Evolutionary conservation across 2,113 vertebrate genomes (phyloP), one percentile per base, ranked within the genome.

Genomic region (Porphyrio hochstetteri): DNA sequence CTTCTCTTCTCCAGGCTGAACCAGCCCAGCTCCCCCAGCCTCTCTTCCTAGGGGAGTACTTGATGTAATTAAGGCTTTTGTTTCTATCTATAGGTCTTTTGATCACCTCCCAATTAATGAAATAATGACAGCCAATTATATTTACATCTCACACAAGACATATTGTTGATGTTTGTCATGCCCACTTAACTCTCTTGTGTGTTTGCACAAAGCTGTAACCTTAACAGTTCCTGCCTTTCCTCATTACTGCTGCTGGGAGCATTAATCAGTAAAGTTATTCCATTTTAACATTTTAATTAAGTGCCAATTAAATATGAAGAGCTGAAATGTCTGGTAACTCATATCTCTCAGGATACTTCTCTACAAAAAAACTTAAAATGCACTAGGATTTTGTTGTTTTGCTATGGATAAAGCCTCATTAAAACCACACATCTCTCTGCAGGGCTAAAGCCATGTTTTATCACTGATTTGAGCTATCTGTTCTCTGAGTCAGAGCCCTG

Each of bases 101-200:
- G 69, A 65, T 86, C 31, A 81, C 7, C 12, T 89, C 27, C 68
- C 92, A 91, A 86, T 89, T 85, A 96, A 90, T 55, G 57, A 93
- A 90, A 25, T 65, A 77, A 87, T 82, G 72, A 70, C 57, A 91
- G 56, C 6, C 36, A 94, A 76, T 71, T 86, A 56, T 21, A 74
- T 78, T 86, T 86, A 76, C 15, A 76, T 79, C 40, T 80, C 77
- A 64, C 18, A 40, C 27, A 80, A 87, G 57, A 25, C 10, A 29
- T 67, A 60, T 59, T 71, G 67, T 82, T 85, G 23, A 87, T 56
- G 17, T 59, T 36, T 82, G 61, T 83, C 48, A 64, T 46, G 78
- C 8, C 31, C 68, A 84, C 38, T 75, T 75, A 38, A 69, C 40
- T 40, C 79, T 85, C 36, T 70, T 64, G 38, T 40, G 60, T 23